Conservation (phyloP, 2,888 invertebrate species). For the Panorpa germanica region DNA sequence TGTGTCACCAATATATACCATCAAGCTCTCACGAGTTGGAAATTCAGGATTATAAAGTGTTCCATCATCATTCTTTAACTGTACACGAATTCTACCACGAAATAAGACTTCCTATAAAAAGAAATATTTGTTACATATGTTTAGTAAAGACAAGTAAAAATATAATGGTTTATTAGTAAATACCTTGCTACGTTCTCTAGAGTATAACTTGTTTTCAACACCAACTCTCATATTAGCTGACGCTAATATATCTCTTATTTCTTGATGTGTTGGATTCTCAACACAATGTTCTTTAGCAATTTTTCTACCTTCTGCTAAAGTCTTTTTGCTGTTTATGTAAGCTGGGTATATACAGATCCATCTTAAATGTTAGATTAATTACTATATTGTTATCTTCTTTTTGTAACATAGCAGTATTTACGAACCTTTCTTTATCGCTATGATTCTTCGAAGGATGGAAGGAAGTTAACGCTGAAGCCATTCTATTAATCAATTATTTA, state of each 20-base stretch:
- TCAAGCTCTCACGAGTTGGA: conserved; percentile 55
- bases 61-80: conserved; percentile 82
- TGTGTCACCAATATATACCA: conserved; percentile 58
- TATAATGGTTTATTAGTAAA: conserved; percentile 3
- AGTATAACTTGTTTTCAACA: conserved; percentile 84
- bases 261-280: conserved; percentile 87
- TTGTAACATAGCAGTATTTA: conserved; percentile 3
- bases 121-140: conserved; percentile 3
- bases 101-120: conserved; percentile 46
- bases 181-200: conserved; percentile 73
- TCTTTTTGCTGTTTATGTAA: conserved; percentile 87
- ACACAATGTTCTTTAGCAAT: conserved; percentile 72
- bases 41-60: conserved; percentile 49
- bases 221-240: conserved; percentile 69
- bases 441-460: conserved; percentile 63
- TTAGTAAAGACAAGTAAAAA: neutral
- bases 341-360: conserved; percentile 97
- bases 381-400: neutral
- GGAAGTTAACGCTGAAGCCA: conserved; percentile 33
- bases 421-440: conserved; percentile 56
- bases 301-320: conserved; percentile 72
- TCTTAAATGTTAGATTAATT: conserved; percentile 26
- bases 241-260: conserved; percentile 82
- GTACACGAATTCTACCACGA: conserved; percentile 81
- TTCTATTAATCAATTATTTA: too few relatives aligned